Evolutionary conservation across 2,797 vertebrate genomes (phyloP).

Genomic region (Premnoplex brunnescens): DNA sequence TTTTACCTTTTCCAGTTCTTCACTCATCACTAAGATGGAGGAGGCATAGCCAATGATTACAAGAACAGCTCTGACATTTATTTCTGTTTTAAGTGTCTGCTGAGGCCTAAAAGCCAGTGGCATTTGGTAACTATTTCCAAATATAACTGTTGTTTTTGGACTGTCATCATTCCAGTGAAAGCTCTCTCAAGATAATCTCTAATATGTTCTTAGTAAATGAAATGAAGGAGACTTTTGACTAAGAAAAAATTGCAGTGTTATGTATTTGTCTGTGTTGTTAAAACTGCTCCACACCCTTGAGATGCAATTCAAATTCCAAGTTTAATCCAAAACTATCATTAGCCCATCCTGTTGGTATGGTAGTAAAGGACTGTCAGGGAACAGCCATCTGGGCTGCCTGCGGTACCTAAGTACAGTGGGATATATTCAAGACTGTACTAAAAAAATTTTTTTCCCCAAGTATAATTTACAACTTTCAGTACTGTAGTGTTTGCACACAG

Average conservation of each 20-base stretch:
- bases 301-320: constrained; percentile 6
- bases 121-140: constrained; percentile 33
- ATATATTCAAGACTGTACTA: background rate
- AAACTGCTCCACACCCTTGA: constrained; percentile 3
- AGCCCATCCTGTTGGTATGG: background rate
- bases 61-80: constrained; percentile 27
- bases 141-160: constrained; percentile 17
- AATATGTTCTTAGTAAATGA: background rate
- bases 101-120: background rate
- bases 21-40: background rate
- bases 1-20: background rate
- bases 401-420: background rate
- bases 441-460: background rate
- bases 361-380: background rate
- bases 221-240: constrained; percentile 4
- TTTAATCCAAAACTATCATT: constrained; percentile 46
- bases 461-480: constrained; percentile 6
- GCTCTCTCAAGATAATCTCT: constrained; percentile 1
- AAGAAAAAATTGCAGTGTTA: background rate
- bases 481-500: background rate
- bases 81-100: background rate
- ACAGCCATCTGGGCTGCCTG: background rate
- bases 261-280: background rate
- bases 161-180: background rate
- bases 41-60: background rate